A percentile compares a stretch with the other conserved stretches of the same genome.
phyloP scores from a whole-genome alignment of 64 coral and sea anemone genomes.

The Actinia equina region DNA sequence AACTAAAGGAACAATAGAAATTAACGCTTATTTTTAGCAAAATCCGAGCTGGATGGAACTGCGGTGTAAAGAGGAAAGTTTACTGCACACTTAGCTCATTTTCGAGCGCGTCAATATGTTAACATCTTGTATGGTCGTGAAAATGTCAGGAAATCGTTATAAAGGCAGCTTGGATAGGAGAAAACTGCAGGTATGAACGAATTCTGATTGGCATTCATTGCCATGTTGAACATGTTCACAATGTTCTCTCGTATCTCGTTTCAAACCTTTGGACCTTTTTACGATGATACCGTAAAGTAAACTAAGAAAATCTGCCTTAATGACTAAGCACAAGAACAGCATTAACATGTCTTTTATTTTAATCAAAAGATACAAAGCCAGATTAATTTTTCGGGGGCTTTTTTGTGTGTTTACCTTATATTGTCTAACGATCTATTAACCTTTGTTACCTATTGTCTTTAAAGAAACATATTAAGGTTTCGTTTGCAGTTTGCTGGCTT shows the following conservation, averaged over 20 bases:
- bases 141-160: not conserved
- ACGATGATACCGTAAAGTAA: not conserved
- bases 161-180: constrained; percentile 5
- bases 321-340: not conserved
- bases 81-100: not conserved
- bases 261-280: not conserved
- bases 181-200: not conserved
- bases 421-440: not conserved
- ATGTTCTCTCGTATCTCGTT: not conserved
- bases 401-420: not conserved
- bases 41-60: not conserved
- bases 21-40: not conserved
- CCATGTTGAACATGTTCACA: not conserved
- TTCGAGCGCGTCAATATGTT: not conserved
- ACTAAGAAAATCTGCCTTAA: not conserved
- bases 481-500: not conserved
- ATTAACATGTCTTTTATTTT: not conserved
- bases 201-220: not conserved
- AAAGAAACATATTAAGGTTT: not conserved
- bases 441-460: not conserved
- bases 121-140: constrained; percentile 1
- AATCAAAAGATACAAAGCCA: not conserved
- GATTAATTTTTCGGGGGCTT: not conserved
- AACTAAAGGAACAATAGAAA: not conserved
- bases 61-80: not conserved